Conservation (phyloP, 2,113 vertebrate genomes). For the Chroicocephalus ridibundus region DNA sequence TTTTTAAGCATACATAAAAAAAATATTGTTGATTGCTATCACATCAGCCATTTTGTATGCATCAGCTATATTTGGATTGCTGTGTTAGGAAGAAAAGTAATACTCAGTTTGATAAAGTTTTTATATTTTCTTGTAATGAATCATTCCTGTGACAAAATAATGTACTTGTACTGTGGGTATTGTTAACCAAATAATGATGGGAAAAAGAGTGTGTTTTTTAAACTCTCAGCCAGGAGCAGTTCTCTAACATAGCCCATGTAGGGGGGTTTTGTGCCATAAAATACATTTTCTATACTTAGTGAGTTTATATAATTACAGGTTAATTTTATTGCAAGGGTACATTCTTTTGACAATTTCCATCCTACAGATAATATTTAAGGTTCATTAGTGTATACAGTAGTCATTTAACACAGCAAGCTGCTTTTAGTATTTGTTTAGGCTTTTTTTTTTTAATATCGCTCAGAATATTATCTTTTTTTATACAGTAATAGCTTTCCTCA, state of each 20-base stretch:
- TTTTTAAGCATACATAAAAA: slow-evolving; percentile 43
- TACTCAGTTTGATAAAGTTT: background rate
- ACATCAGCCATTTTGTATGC: background rate
- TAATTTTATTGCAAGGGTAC: background rate
- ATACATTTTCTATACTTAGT: background rate
- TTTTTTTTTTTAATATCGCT: background rate
- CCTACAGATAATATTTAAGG: background rate
- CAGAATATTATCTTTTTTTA: background rate
- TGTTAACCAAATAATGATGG: background rate
- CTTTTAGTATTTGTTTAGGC: background rate
- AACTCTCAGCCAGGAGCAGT: background rate
- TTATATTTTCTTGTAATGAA: background rate
- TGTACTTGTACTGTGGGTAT: background rate
- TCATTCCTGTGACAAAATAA: slow-evolving; percentile 17
- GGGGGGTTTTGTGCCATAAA: background rate
- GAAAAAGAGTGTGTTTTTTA: background rate
- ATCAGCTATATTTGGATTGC: background rate
- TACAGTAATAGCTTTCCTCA: background rate
- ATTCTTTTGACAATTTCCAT: background rate
- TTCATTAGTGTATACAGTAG: background rate
- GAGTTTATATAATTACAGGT: background rate
- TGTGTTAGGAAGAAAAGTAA: background rate
- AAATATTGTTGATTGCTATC: slow-evolving; percentile 20
- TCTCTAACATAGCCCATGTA: background rate
- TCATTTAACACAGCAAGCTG: background rate